These are phyloP conservation scores for Cossypha dichroa DNA, from an alignment of 2,797 vertebrate species.

Conservation along the genomic window DNA sequence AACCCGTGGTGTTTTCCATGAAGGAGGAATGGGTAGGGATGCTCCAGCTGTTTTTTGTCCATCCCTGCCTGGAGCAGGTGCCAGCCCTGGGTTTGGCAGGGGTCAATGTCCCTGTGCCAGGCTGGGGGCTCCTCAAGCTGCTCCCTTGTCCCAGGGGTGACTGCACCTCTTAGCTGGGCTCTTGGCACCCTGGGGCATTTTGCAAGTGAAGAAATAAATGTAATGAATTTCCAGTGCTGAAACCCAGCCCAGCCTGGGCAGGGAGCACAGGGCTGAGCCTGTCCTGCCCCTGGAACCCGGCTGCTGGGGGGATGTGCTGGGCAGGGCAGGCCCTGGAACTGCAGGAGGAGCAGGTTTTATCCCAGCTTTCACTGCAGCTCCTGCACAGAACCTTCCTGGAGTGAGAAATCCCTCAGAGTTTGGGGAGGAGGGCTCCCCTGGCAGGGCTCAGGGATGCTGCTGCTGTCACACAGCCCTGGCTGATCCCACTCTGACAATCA, in stretches of 20 bases:
- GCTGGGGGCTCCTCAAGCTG: neutral
- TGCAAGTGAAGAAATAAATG: neutral
- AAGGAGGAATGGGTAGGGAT: too few relatives aligned
- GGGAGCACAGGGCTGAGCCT: neutral
- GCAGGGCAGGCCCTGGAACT: neutral
- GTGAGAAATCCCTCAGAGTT: neutral
- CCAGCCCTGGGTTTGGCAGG: neutral
- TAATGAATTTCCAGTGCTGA: fast-evolving
- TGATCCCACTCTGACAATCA: too few relatives aligned
- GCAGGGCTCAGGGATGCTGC: fast-evolving
- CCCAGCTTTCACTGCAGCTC: neutral
- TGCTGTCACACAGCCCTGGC: neutral
- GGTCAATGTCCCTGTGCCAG: fast-evolving
- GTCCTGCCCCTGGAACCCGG: fast-evolving
- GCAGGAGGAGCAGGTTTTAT: neutral
- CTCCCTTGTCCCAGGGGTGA: neutral
- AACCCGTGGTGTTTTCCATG: neutral
- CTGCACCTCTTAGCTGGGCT: neutral
- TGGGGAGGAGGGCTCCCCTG: fast-evolving
- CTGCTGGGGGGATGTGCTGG: neutral
- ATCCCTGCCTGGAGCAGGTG: fast-evolving
- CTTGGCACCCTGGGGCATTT: neutral
- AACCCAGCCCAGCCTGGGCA: fast-evolving
- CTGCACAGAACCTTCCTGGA: neutral
- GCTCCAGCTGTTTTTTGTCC: neutral